Evolutionary conservation across 2,888 invertebrate species (phyloP), one percentile per base, ranked within the genome.

Genomic region (Antheraea assamensis): DNA sequence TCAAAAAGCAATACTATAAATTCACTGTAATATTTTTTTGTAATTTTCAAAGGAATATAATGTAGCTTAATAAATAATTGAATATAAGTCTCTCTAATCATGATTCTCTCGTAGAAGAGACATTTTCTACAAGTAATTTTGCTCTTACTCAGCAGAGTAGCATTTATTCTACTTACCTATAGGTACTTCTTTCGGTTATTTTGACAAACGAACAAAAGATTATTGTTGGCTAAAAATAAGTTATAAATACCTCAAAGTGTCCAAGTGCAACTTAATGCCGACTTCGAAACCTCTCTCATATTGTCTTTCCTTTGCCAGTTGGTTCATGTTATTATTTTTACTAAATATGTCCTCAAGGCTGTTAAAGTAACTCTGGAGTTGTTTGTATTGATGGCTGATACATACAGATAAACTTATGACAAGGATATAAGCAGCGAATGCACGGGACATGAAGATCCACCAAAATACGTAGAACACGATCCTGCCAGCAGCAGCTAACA

Each of bases 201-300:
- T 42, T 13, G 4, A 35, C 1, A 24, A 55, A 58, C 42, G 7
- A 42, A 42, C 42, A 42, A 42, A 42, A 42, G 4, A 42, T 7
- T 42, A 13, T 42, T 42, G 42, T 42, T 13, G 0, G 42, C n/a
- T 55, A 35, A 15, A 58, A 55, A 24, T 35, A 49, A 30, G 31
- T 19, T 17, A 35, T 71, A 78, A 81, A 83, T 78, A 91, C 92
- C 82, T 78, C 55, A 90, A 76, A 0, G 88, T 90, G 31, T 83
- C 80, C 0, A 80, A 75, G 74, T 91, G 91, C 58, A 89, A 72
- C 74, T 84, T 77, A 35, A 90, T 85, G n/a, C 90, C 91, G 73
- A 81, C 72, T 80, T 82, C 87, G 13, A 90, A 72, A 0, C 78
- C 81, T 3, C 78, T 71, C 72, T 86, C 86, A 75, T 86, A 90